phyloP scores from a whole-genome alignment of 2,888 invertebrate species.

The Polyommatus icarus region DNA sequence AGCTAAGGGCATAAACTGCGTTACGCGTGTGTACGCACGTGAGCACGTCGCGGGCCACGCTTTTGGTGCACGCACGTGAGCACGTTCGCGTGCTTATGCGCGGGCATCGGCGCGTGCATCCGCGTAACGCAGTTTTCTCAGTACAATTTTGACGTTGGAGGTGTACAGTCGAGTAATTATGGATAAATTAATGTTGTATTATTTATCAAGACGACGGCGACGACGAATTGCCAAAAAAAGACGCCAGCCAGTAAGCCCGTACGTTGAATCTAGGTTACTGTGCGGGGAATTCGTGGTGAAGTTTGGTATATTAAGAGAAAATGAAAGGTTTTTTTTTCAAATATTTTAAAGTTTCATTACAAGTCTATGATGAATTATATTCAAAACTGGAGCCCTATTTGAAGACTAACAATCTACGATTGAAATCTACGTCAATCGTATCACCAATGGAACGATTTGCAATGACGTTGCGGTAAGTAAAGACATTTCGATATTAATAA shows the following conservation, averaged over 20 bases:
- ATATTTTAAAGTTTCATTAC: constrained; percentile 44
- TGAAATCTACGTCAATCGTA: constrained; percentile 43
- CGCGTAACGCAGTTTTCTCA: too few species aligned
- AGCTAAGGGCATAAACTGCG: too few species aligned
- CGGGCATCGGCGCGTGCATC: too few species aligned
- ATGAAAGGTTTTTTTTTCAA: constrained; percentile 43
- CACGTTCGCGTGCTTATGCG: too few species aligned
- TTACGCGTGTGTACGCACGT: too few species aligned
- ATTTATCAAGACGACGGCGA: constrained; percentile 42
- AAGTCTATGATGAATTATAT: constrained; percentile 45
- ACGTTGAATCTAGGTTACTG: constrained; percentile 44
- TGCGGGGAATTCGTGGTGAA: constrained; percentile 40
- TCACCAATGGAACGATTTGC: constrained; percentile 44
- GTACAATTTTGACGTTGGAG: constrained; percentile 42
- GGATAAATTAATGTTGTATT: constrained; percentile 44
- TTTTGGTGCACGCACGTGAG: too few species aligned
- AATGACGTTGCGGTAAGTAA: constrained; percentile 45
- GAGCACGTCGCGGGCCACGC: too few species aligned
- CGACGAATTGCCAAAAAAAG: constrained; percentile 41
- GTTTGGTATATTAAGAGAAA: constrained; percentile 44
- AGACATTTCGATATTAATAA: constrained; percentile 42
- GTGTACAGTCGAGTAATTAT: constrained; percentile 42
- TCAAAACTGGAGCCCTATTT: constrained; percentile 45
- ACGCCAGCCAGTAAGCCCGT: constrained; percentile 44
- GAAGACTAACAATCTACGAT: constrained; percentile 43